phyloP scores from a whole-genome alignment of 2,797 vertebrate species.

The Onychomys torridus region DNA sequence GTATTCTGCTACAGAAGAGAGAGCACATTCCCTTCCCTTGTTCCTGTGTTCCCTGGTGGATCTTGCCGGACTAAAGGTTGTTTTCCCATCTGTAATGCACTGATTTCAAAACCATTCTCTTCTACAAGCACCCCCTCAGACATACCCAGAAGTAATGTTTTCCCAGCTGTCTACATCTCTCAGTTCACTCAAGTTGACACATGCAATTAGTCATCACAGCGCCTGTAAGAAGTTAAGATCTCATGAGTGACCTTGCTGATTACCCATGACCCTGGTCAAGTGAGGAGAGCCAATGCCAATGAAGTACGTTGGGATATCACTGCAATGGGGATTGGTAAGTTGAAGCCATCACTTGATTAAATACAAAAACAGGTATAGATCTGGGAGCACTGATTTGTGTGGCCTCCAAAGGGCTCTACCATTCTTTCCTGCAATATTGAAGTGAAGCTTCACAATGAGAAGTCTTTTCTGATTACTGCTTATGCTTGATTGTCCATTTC shows the following conservation, averaged over 20 bases:
- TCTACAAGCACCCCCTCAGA: neutral
- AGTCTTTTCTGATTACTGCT: neutral
- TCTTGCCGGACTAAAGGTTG: neutral
- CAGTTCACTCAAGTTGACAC: neutral
- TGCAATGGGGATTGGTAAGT: neutral
- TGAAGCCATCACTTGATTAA: neutral
- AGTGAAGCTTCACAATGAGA: neutral
- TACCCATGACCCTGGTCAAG: neutral
- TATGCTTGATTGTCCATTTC: neutral
- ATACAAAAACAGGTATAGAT: neutral
- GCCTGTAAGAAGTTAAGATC: slow-evolving; percentile 11
- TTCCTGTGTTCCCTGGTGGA: neutral
- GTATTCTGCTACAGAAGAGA: neutral
- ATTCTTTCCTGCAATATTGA: neutral
- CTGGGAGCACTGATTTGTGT: neutral
- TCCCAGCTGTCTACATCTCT: neutral
- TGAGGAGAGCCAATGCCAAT: neutral
- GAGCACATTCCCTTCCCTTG: neutral
- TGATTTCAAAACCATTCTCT: neutral
- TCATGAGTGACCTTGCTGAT: neutral
- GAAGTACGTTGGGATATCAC: neutral
- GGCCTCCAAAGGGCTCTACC: neutral
- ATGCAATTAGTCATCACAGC: neutral
- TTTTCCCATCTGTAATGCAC: neutral
- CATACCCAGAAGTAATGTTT: neutral